Evolutionary conservation across 2,113 vertebrate species (phyloP), one percentile per base, ranked within the genome.

Genomic region (Dromas ardeola): DNA sequence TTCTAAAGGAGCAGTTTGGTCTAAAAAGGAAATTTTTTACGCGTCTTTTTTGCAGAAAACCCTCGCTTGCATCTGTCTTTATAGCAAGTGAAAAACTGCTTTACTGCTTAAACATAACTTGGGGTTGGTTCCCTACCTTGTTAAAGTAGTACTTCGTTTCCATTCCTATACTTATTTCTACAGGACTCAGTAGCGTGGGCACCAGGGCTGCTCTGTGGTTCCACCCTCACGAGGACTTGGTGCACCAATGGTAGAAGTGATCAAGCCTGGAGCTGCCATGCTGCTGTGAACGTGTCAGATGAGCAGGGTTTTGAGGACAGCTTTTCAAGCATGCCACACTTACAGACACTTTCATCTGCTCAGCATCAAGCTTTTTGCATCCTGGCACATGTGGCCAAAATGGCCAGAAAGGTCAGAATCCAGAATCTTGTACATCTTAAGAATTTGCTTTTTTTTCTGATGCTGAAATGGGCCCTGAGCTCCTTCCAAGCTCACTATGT

Each of bases 241-340:
- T 43, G 8, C 20, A 47, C 13, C 34, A 38, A 3, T 0, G 0
- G 5, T 1, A 15, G 18, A 73, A 36, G 45, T 56, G 32, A 43
- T 45, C 1, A 8, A 43, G 13, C 30, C 55, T 20, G 27, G 56
- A 71, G 40, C 18, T 76, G 65, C 10, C 20, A 11, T 7, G 5
- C 11, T 66, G 34, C 50, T 90, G 21, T 34, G 52, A 61, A 43
- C 0, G 0, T 40, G 16, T 29, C 5, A 4, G 53, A 45, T 14
- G 18, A 38, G 25, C 10, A 5, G 6, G 4, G 12, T 21, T 86
- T 47, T 52, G 49, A 11, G 52, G 23, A 53, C 52, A 70, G 13
- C 8, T 84, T 95, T 87, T 70, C 43, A 70, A n/a, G 53, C 12
- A 13, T 45, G 4, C 30, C 26, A 62, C 27, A 9, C 6, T 32